Conservation (phyloP, 2,797 vertebrate species). For the Sciaenops ocellatus region DNA sequence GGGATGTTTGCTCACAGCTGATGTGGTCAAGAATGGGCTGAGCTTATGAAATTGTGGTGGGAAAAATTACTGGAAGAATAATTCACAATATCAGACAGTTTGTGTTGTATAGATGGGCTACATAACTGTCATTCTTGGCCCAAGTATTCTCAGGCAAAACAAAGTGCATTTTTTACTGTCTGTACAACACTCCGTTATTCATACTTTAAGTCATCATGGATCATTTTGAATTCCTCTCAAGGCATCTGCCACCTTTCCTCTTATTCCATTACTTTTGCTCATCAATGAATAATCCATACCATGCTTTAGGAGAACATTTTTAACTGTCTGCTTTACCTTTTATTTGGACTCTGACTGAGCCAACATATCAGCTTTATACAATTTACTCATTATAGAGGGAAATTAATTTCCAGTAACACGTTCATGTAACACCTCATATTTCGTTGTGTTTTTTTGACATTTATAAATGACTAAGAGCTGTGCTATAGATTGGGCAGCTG, state of each 20-base stretch:
- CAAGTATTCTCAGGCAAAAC: neutral
- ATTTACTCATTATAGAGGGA: constrained; percentile 23
- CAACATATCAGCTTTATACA: constrained; percentile 29
- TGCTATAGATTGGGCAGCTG: constrained; percentile 24
- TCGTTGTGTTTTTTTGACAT: neutral
- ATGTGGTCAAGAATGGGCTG: constrained; percentile 13
- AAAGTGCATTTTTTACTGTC: neutral
- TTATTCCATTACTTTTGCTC: neutral
- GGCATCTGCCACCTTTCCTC: neutral
- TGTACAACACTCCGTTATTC: neutral
- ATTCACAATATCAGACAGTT: neutral
- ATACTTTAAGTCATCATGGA: neutral
- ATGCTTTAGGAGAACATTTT: neutral
- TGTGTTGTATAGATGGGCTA: neutral
- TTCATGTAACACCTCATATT: neutral
- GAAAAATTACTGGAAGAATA: neutral
- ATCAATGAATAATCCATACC: neutral
- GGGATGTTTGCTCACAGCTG: constrained; percentile 26
- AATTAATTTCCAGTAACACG: neutral
- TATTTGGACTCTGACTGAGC: neutral
- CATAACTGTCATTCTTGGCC: neutral
- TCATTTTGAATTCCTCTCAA: neutral
- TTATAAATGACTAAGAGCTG: constrained; percentile 13
- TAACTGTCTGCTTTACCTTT: neutral
- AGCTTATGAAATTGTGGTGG: neutral